These are phyloP conservation scores for Tetrao urogallus DNA, from an alignment of 2,113 vertebrate genomes.

Conservation along the genomic window DNA sequence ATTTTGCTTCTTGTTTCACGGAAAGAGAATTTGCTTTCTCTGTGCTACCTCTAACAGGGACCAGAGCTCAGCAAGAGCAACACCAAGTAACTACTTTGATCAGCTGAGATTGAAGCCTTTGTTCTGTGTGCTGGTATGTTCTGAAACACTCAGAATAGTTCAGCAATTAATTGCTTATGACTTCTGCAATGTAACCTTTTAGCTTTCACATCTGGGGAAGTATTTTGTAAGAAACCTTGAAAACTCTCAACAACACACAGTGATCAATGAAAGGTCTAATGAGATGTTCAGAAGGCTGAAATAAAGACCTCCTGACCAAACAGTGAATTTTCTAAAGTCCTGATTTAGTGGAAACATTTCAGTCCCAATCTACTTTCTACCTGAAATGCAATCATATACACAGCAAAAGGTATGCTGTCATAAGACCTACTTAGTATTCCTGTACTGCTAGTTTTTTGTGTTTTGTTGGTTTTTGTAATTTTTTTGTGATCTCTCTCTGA, in stretches of 20 bases:
- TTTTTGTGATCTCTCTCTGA: background rate
- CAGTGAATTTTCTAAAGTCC: background rate
- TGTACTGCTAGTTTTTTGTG: constrained; percentile 11
- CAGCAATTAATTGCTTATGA: constrained; percentile 48
- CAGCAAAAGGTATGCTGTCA: background rate
- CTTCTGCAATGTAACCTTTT: constrained; percentile 43
- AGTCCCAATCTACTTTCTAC: background rate
- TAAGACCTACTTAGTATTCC: constrained; percentile 32
- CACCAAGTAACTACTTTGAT: background rate
- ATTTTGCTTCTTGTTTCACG: background rate
- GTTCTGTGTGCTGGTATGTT: background rate
- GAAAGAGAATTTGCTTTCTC: background rate
- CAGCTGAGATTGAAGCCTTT: background rate
- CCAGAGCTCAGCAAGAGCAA: background rate
- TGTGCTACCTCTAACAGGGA: background rate
- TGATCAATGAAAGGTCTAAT: constrained; percentile 1
- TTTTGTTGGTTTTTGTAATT: too few relatives aligned
- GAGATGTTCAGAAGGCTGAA: background rate
- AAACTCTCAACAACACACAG: background rate
- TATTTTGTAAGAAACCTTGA: constrained; percentile 13
- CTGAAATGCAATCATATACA: background rate
- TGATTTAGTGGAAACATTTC: background rate
- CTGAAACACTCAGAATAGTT: constrained; percentile 32
- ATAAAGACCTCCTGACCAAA: background rate
- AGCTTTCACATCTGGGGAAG: constrained; percentile 33